These are phyloP conservation scores for Sander lucioperca DNA, from an alignment of 2,113 vertebrate species.

Conservation along the genomic window DNA sequence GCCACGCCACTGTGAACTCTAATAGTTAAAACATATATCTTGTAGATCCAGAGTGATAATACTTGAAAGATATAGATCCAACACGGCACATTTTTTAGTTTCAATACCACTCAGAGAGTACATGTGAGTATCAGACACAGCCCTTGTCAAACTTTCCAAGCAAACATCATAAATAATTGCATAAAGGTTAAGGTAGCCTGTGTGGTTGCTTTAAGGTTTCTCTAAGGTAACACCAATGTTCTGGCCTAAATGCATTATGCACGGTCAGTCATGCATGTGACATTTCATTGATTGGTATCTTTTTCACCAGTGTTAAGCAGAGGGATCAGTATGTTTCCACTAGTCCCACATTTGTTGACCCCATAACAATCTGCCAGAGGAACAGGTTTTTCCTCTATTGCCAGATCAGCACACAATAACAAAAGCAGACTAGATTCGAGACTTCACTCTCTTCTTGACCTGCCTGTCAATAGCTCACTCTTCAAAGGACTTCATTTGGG, in stretches of 20 bases:
- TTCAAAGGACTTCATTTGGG: not conserved
- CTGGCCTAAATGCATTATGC: constrained; percentile 66
- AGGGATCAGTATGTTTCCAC: constrained; percentile 72
- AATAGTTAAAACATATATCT: not conserved
- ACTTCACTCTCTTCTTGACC: constrained; percentile 29
- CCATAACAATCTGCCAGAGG: constrained; percentile 65
- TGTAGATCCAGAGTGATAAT: not conserved
- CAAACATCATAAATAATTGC: constrained; percentile 50
- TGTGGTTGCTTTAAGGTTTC: constrained; percentile 47
- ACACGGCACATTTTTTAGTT: not conserved
- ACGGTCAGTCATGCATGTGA: constrained; percentile 58
- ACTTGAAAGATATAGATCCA: not conserved
- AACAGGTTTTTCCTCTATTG: constrained; percentile 80
- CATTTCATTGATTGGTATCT: constrained; percentile 76
- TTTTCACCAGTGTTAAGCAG: constrained; percentile 53
- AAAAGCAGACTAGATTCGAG: constrained; percentile 37
- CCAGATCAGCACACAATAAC: constrained; percentile 59
- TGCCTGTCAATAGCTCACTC: constrained; percentile 25
- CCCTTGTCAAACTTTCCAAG: constrained; percentile 17
- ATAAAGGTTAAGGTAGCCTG: constrained; percentile 31
- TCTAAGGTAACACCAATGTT: constrained; percentile 50
- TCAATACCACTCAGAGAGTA: not conserved
- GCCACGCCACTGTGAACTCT: not conserved
- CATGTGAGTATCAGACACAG: constrained; percentile 2
- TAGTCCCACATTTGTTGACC: constrained; percentile 59